Base-by-base conservation (phyloP, 1,140 invertebrate species). In the Asobara japonica region DNA sequence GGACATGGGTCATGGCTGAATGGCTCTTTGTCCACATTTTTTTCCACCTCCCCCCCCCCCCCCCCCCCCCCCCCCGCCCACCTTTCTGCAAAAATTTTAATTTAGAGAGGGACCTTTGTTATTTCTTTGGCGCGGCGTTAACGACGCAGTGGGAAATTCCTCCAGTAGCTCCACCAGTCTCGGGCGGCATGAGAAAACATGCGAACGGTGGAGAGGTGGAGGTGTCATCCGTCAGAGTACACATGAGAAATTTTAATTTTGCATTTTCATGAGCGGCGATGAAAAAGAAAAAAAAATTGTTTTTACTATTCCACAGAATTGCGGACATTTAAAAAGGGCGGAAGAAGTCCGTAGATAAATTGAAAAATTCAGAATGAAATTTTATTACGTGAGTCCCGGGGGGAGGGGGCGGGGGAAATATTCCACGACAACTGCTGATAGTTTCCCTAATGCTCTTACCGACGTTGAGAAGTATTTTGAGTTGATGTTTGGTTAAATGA, bases 141-240 rank as follows among this genome's bases (percentile, higher is more conserved):
- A 56, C 51, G 51, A 56, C 22, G 51, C 51, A 56, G 51, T 56
- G 51, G 51, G 51, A 56, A 56, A 56, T 56, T 56, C 51, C 22
- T 56, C 25, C 22, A 56, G 51, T 27, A 27, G 41, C 41, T 45
- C 51, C 18, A 10, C 51, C 51, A 25, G 6, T 25, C 51, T 6
- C 22, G 18, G 18, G 18, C 51, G 31, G n/a, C 51, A 56, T 56
- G 51, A 56, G 51, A 56, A 56, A 56, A 56, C 11, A 56, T 56
- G 22, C 41, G 41, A 45, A 45, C n/a, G 31, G n/a, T 8, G 25
- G 51, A 56, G 51, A 18, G 18, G 51, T 3, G 51, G 18, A 56
- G 22, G 22, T 56, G 51, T 56, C 51, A 56, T 27, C 20, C 13
- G 51, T 56, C 51, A 56, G 51, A 5, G 51, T 56, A 56, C 51